Conservation (phyloP, 64 coral and sea anemone species). For the Pachyseris speciosa region DNA sequence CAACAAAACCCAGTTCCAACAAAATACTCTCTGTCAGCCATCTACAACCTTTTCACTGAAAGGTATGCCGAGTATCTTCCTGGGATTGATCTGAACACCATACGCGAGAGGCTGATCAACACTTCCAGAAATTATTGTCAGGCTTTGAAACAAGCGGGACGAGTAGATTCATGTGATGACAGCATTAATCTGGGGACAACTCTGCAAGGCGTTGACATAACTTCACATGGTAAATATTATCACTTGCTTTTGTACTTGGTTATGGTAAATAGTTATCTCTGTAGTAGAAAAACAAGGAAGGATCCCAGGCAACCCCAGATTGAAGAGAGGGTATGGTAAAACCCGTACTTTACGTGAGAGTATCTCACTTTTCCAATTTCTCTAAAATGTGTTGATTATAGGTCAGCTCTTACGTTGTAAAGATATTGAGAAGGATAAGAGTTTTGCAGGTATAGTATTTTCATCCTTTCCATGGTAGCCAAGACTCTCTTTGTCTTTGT, state of each 20-base stretch:
- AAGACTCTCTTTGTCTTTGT: background rate
- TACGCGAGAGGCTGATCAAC: slow-evolving; percentile 5
- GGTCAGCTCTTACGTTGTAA: background rate
- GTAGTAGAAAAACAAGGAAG: background rate
- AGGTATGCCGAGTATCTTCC: slow-evolving; percentile 12
- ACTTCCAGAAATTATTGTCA: slow-evolving; percentile 9
- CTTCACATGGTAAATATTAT: background rate
- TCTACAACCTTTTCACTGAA: slow-evolving; percentile 34
- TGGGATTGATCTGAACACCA: background rate
- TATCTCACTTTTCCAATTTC: background rate
- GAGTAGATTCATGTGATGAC: slow-evolving; percentile 14
- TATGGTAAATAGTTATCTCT: background rate
- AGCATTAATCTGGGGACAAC: background rate
- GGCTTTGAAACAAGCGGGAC: background rate
- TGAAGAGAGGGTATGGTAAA: background rate
- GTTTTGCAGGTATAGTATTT: background rate
- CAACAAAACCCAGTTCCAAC: slow-evolving; percentile 56
- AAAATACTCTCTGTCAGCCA: background rate
- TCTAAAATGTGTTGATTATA: background rate
- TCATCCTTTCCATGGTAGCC: background rate
- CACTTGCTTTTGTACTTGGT: background rate
- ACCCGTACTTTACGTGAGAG: background rate
- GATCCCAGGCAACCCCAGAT: background rate
- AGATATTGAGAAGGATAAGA: background rate
- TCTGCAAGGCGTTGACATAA: background rate